phyloP scores from a whole-genome alignment of 2,888 invertebrate genomes.

The Nephrotoma flavescens region DNA sequence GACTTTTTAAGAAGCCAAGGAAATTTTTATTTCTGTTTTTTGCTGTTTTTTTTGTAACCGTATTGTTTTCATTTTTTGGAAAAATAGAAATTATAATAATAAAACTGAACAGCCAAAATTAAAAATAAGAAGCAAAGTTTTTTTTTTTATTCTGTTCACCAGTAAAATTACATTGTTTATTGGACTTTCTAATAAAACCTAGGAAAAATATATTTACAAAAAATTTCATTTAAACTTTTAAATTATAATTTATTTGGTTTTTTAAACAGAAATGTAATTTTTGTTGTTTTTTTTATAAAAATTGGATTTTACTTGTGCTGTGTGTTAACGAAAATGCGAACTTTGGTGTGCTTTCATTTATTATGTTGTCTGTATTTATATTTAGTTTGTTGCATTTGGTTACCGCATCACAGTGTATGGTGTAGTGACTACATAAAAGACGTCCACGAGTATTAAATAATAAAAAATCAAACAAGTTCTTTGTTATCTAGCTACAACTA shows the following conservation, averaged over 20 bases:
- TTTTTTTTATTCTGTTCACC: background rate
- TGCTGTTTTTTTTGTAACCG: background rate
- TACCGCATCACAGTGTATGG: background rate
- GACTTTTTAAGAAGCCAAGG: background rate
- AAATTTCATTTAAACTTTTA: background rate
- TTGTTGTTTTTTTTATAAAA: background rate
- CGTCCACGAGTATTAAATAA: background rate
- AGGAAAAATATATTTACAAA: background rate
- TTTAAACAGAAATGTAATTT: background rate
- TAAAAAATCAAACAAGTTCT: background rate
- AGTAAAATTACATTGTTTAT: background rate
- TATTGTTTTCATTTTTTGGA: background rate
- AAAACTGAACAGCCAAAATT: background rate
- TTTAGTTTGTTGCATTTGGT: background rate
- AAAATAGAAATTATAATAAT: background rate
- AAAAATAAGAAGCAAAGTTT: background rate
- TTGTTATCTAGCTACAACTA: background rate
- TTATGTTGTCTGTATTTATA: background rate
- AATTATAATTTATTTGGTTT: background rate
- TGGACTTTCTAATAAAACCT: background rate
- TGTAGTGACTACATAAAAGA: background rate
- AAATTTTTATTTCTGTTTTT: background rate
- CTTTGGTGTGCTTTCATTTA: background rate
- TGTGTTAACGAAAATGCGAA: background rate
- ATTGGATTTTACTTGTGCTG: background rate